Base-by-base conservation (phyloP, 2,888 invertebrate genomes). In the Ornithoptera priamus region DNA sequence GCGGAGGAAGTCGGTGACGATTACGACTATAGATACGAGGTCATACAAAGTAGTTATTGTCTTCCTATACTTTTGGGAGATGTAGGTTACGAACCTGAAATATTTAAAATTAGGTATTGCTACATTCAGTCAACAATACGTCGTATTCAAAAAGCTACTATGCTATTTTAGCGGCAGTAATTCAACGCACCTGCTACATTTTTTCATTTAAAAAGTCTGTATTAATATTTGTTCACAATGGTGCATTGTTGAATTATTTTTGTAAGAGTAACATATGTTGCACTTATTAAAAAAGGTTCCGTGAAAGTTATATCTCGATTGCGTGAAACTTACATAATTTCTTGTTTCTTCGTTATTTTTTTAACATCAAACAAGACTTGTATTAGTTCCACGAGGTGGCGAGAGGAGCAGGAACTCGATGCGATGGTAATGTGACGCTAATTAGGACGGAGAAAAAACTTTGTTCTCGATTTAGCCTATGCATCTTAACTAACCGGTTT, bases 191-290 rank as follows among this genome's bases (percentile, higher is more conserved):
- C 50, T 60, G 50, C 15, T 59, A 50, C 15, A 60, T 66, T 30
- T 60, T 66, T 66, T 36, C 17, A 18, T 60, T 18, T 12, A 15
- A 46, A 24, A 22, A 15, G 58, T 20, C 12, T n/a, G 22, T 18
- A 24, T 60, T 24, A 30, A 60, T 60, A 60, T 60, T 53, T n/a
- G 53, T 53, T n/a, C 53, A 53, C 53, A 53, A 53, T 53, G 53
- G 18, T 53, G 53, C 53, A n/a, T 53, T 53, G 53, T 53, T 53
- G 53, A 53, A 22, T 1, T 7, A 6, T 18, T n/a, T 15, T n/a
- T n/a, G 2, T 4, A n/a, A 53, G 6, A 5, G n/a, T 53, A 53
- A 53, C 53, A 53, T 50, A 50, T n/a, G 53, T 4, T 53, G 53
- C 53, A n/a, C 53, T 53, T 53, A 53, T n/a, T 53, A 53, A 53